Conservation (phyloP, 2,888 invertebrate genomes). For the Chalcosyrphus nemorum region DNA sequence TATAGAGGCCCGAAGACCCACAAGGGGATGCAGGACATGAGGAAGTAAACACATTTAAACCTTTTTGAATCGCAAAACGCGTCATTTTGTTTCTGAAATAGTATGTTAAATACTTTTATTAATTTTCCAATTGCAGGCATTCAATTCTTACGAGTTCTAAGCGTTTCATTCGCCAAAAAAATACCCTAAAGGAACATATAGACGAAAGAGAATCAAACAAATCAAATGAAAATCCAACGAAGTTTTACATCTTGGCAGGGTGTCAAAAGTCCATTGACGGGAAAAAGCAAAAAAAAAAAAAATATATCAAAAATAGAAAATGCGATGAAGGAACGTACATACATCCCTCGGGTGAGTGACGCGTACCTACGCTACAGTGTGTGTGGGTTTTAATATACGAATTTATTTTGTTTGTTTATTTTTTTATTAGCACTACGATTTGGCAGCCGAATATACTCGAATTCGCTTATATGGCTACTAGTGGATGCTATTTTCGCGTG, state of each 20-base stretch:
- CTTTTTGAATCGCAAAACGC: too few relatives aligned
- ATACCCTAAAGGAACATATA: neutral
- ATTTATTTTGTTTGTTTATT: neutral
- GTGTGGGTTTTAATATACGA: neutral
- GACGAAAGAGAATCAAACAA: conserved; percentile 3
- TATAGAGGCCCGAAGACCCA: too few relatives aligned
- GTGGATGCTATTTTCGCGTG: neutral
- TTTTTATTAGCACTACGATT: conserved; percentile 11
- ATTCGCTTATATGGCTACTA: neutral
- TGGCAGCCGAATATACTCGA: neutral
- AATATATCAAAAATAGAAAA: conserved; percentile 20
- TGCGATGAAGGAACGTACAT: conserved; percentile 4
- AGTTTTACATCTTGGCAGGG: conserved; percentile 19
- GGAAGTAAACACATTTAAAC: too few relatives aligned
- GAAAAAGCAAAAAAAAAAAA: neutral
- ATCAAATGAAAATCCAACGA: conserved; percentile 31
- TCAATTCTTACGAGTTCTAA: neutral
- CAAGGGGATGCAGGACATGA: too few relatives aligned
- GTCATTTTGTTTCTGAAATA: too few relatives aligned
- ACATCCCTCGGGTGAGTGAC: conserved; percentile 11
- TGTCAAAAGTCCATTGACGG: conserved; percentile 21
- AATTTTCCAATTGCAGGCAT: neutral
- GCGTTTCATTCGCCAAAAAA: neutral
- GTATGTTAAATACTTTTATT: neutral
- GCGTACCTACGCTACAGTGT: neutral